Base-by-base conservation (phyloP, 2,797 vertebrate species). In the Pelodytes ibericus region DNA sequence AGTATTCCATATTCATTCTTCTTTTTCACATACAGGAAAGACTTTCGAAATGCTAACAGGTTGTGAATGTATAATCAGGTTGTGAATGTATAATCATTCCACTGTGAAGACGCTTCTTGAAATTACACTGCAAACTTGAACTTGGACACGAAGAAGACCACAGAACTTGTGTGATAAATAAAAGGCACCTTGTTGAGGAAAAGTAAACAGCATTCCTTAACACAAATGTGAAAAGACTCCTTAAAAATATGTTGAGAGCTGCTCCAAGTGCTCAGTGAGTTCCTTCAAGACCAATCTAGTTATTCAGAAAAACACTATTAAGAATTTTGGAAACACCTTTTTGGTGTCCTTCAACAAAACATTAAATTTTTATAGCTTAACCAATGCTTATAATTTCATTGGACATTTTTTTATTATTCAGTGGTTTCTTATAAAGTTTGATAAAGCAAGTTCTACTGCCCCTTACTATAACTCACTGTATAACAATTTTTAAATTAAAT, bases 191-290 rank as follows among this genome's bases (percentile, higher is more conserved):
- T 78, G 75, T 78, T 67, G 69, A 51, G 5, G 18, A 49, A 76
- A 61, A 60, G 63, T 67, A 78, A 78, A 72, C 75, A 67, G 68
- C 69, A 78, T 78, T 78, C 75, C 70, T 60, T 72, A 72, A 60
- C 53, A 78, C 70, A 67, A 72, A 72, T 33, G 63, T 72, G 75
- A 78, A 72, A 78, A 63, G 39, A 36, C 71, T 63, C 41, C 22
- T 51, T 60, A 41, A 67, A n/a, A 72, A 44, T 29, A 51, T 36
- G 36, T 11, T 30, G 27, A 25, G 27, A 53, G 44, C 22, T 60
- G 8, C 75, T 72, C 75, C 69, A 60, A 78, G 33, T 72, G 75
- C 20, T 66, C 75, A 78, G 33, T 26, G 62, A 61, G 62, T 53
- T 60, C 75, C 69, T 78, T 13, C 25, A 8, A 72, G 69, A 61